These are phyloP conservation scores for Toxonevra muliebris DNA, from an alignment of 2,888 invertebrate genomes.

Conservation along the genomic window DNA sequence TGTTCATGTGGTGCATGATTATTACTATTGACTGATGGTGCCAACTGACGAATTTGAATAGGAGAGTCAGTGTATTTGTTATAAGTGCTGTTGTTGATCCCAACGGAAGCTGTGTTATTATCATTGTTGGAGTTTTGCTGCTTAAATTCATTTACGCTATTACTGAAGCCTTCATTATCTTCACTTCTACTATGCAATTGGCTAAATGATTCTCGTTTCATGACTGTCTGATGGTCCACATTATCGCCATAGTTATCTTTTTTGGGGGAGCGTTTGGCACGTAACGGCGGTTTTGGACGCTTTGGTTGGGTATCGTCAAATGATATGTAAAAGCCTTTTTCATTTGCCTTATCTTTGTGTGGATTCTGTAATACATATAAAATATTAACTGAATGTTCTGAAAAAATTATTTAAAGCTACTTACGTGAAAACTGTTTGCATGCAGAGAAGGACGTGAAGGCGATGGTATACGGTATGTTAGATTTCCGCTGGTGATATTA, in stretches of 20 bases:
- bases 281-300: conserved; percentile 86
- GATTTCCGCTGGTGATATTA: conserved; percentile 85
- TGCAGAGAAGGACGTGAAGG: conserved; percentile 80
- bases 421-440: conserved; percentile 75
- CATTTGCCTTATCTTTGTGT: conserved; percentile 67
- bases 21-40: conserved; percentile 21
- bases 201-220: conserved; percentile 57
- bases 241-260: conserved; percentile 70
- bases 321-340: conserved; percentile 93
- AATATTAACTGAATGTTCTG: too few species aligned
- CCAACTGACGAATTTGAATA: conserved; percentile 54
- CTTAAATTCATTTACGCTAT: conserved; percentile 49
- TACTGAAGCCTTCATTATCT: conserved; percentile 60
- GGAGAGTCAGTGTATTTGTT: conserved; percentile 62
- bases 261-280: conserved; percentile 77
- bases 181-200: conserved; percentile 63
- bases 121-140: conserved; percentile 39
- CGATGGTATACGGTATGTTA: conserved; percentile 89
- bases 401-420: conserved; percentile 3
- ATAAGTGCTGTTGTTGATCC: conserved; percentile 48
- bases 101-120: conserved; percentile 39
- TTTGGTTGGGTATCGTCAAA: conserved; percentile 90
- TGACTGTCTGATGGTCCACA: conserved; percentile 53
- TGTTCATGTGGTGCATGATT: conserved; percentile 44
- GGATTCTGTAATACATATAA: conserved; percentile 53